Evolutionary conservation across 2,797 vertebrate species (phyloP).

Genomic region (Acanthornis magna): DNA sequence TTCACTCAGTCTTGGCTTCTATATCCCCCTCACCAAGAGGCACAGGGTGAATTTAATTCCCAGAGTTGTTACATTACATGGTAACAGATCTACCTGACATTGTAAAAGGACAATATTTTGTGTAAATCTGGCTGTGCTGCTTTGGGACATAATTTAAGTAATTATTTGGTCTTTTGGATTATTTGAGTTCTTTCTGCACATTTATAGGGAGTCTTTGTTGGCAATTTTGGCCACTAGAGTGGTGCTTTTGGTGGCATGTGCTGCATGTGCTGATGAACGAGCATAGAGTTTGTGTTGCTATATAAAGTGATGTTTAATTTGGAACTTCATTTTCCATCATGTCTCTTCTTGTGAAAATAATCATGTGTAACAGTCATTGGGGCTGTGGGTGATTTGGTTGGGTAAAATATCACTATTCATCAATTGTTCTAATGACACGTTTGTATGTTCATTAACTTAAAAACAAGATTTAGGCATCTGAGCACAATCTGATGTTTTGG

Average conservation of each 20-base stretch:
- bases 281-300: background rate
- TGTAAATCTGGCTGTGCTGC: background rate
- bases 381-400: background rate
- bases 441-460: background rate
- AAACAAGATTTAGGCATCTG: background rate
- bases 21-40: accelerated
- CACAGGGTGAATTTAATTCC: background rate
- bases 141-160: background rate
- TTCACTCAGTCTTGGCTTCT: background rate
- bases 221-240: background rate
- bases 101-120: background rate
- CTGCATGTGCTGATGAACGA: background rate
- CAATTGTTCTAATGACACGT: background rate
- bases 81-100: background rate
- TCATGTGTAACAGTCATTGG: background rate
- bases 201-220: background rate
- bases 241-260: background rate
- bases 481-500: background rate
- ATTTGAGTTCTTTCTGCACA: background rate
- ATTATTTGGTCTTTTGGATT: background rate
- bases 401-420: background rate
- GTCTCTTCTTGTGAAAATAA: background rate
- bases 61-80: background rate
- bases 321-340: background rate
- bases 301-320: background rate